Percentiles rank a stretch among this genome's conserved stretches.
Evolutionary conservation across 2,888 invertebrate genomes (phyloP).

Genomic region (Clanis bilineata): DNA sequence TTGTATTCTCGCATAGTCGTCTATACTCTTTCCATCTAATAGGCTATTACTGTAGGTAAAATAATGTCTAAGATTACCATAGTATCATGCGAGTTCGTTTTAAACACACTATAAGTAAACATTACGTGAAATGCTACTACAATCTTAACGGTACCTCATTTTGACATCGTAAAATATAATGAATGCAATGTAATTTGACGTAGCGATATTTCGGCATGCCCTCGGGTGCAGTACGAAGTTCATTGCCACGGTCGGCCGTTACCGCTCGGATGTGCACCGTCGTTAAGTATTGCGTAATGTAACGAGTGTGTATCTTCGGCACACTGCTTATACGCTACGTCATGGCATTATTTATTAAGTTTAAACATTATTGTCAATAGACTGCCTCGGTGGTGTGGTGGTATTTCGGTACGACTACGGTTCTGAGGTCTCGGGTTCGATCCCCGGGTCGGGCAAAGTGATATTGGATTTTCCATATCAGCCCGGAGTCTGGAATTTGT

Average conservation of each 20-base stretch:
- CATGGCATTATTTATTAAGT: neutral
- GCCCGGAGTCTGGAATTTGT: too few relatives aligned
- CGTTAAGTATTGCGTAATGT: constrained; percentile 26
- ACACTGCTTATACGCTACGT: neutral
- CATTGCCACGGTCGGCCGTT: constrained; percentile 31
- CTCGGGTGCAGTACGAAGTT: constrained; percentile 21
- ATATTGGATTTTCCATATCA: too few relatives aligned
- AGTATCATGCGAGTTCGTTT: too few relatives aligned
- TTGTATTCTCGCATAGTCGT: too few relatives aligned
- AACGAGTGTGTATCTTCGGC: constrained; percentile 10
- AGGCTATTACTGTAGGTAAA: too few relatives aligned
- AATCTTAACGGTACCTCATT: neutral
- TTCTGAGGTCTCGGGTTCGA: too few relatives aligned
- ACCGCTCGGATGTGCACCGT: constrained; percentile 22
- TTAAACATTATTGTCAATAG: too few relatives aligned
- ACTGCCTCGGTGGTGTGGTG: too few relatives aligned
- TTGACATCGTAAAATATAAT: neutral
- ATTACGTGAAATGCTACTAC: neutral
- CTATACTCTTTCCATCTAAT: too few relatives aligned
- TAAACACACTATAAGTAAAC: neutral
- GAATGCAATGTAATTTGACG: neutral
- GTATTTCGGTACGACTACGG: too few relatives aligned
- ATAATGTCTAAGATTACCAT: too few relatives aligned
- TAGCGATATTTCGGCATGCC: constrained; percentile 12
- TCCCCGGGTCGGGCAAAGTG: too few relatives aligned